Base-by-base conservation (phyloP, 2,888 invertebrate genomes). In the Argyresthia albistria region DNA sequence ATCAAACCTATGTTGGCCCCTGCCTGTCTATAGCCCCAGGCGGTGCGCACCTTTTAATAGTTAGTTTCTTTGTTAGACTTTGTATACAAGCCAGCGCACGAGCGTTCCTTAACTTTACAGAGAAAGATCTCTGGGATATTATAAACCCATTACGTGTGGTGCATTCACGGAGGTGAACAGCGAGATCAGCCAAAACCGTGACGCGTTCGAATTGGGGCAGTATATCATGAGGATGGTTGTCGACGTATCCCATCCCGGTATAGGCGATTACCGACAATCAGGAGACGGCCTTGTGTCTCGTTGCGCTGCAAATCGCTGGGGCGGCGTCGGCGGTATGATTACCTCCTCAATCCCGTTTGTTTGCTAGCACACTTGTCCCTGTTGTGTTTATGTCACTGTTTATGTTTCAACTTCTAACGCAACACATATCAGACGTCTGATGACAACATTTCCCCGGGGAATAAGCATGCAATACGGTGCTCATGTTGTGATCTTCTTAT, bases 211-310 rank as follows among this genome's bases (percentile, higher is more conserved):
- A 79, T 69, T 80, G 68, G 80, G 80, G 65, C 76, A 80, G 67
- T 73, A 64, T 78, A 76, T 68, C 76, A 78, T 63, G 68, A 60
- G 70, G 25, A 25, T 25, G 25, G 6, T 70, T 45, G 35, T 47
- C 37, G 15, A 36, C 36, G 37, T 48, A 43, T 14, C 46, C 35
- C 25, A 48, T 48, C 69, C 73, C 76, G 78, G 76, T 73, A 74
- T 64, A 58, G 43, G 73, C 72, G 73, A 81, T 84, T 84, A 84
- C 79, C 67, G 73, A 69, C 84, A 86, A 87, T 87, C 84, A 84
- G 76, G 67, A 72, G 86, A 81, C 87, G 86, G 82, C 87, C 86
- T 86, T 86, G 84, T 70, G 63, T 79, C 84, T 84, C 73, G 80
- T 86, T 86, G 82, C 72, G 70, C 75, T 73, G 65, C 69, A 76